A percentile compares a stretch with the other conserved stretches of the same genome.
phyloP scores from a whole-genome alignment of 1,140 invertebrate genomes.

The Drosophila nigromelanica region DNA sequence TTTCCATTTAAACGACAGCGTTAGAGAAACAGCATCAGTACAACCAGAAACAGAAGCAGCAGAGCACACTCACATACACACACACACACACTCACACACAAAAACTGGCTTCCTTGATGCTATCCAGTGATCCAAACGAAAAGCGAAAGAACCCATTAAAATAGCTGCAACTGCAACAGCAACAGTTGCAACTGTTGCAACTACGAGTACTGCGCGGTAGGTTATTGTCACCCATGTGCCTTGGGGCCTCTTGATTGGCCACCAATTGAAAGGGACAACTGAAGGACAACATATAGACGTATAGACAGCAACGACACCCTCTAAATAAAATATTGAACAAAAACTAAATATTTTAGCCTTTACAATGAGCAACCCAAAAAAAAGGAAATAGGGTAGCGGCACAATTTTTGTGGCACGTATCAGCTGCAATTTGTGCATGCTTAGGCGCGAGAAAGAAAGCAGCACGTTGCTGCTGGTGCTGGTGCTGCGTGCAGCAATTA shows the following conservation, averaged over 20 bases:
- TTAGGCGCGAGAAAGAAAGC: constrained; percentile 64
- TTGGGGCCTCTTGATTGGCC: constrained; percentile 65
- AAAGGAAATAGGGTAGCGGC: not conserved
- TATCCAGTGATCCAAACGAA: constrained; percentile 66
- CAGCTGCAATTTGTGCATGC: constrained; percentile 54
- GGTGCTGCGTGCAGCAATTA: constrained; percentile 76
- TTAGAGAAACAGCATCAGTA: constrained; percentile 66
- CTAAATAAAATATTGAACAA: too few relatives aligned
- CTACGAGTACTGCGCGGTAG: constrained; percentile 55
- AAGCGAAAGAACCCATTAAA: constrained; percentile 82
- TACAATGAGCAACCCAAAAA: not conserved
- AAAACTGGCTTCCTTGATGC: constrained; percentile 78
- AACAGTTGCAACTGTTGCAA: constrained; percentile 42
- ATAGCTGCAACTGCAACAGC: constrained; percentile 59
- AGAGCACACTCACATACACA: constrained; percentile 19
- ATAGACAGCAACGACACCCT: too few relatives aligned
- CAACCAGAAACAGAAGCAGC: constrained; percentile 22
- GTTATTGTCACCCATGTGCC: constrained; percentile 59
- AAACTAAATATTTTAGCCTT: not conserved
- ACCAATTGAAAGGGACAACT: constrained; percentile 24
- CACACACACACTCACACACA: not conserved
- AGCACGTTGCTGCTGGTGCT: constrained; percentile 32
- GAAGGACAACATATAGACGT: too few relatives aligned
- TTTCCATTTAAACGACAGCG: constrained; percentile 82
- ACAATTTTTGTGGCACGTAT: constrained; percentile 45